phyloP scores from a whole-genome alignment of 1,140 invertebrate genomes.

The Solen grandis region DNA sequence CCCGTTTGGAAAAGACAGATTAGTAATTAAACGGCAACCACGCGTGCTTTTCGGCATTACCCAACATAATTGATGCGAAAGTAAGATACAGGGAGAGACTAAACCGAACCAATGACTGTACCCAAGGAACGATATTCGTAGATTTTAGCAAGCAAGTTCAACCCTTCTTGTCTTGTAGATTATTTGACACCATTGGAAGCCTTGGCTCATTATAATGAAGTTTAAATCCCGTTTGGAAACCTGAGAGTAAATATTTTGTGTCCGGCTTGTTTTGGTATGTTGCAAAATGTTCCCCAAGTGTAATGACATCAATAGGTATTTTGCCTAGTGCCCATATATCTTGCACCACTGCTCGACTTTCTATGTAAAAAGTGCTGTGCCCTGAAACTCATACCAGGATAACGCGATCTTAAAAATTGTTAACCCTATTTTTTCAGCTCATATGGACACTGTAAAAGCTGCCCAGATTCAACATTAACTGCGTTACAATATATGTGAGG shows the following conservation, averaged over 20 bases:
- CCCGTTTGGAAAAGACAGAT: neutral
- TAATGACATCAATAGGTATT: neutral
- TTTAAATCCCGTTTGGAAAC: neutral
- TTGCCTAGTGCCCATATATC: neutral
- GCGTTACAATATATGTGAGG: too few species aligned
- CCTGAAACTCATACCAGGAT: too few species aligned
- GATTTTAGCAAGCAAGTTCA: too few species aligned
- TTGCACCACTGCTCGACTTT: too few species aligned
- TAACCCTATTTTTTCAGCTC: too few species aligned
- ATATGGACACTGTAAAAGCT: too few species aligned
- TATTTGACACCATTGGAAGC: neutral
- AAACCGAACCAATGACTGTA: too few species aligned
- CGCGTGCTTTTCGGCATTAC: conserved; percentile 4
- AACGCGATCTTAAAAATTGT: too few species aligned
- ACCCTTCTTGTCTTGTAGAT: conserved; percentile 1
- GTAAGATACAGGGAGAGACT: too few species aligned
- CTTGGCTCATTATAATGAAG: neutral
- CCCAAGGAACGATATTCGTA: too few species aligned
- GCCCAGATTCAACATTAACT: too few species aligned
- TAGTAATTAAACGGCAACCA: conserved; percentile 2
- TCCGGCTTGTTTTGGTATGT: neutral
- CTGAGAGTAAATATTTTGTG: neutral
- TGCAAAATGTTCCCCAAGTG: neutral
- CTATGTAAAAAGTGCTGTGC: too few species aligned
- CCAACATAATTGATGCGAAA: conserved; percentile 1